A percentile compares a stretch with the other conserved stretches of the same genome.
phyloP scores from a whole-genome alignment of 1,140 invertebrate genomes.

The Achatina immaculata region DNA sequence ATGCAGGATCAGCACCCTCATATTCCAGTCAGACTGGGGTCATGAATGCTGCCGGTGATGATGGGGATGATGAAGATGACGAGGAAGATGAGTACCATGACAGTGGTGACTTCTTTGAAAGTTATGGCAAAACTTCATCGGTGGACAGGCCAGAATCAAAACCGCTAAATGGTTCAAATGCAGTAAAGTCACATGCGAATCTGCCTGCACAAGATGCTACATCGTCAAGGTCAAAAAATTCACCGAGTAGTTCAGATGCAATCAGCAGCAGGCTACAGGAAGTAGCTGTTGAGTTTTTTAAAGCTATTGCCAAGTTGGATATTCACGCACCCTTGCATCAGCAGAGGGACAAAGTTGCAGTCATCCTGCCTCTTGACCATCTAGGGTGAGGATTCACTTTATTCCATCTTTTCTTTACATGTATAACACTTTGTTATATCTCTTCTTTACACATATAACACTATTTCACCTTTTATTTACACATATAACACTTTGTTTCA shows the following conservation, averaged over 20 bases:
- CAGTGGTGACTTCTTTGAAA: slow-evolving; percentile 29
- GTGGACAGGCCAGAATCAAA: neutral
- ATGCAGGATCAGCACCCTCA: neutral
- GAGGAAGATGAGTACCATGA: slow-evolving; percentile 32
- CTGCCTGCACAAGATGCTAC: neutral
- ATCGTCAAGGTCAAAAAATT: neutral
- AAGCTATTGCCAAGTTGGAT: slow-evolving; percentile 14
- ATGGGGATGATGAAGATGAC: slow-evolving; percentile 24
- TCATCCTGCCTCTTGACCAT: slow-evolving; percentile 26
- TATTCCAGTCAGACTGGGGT: too few species aligned
- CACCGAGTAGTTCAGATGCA: neutral
- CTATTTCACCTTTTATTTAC: too few species aligned
- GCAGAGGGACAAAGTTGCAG: slow-evolving; percentile 20
- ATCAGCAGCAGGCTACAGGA: slow-evolving; percentile 13
- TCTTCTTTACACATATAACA: too few species aligned
- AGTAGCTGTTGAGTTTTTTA: slow-evolving; percentile 27
- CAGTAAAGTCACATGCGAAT: neutral
- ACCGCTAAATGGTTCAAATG: neutral
- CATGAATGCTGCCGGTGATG: neutral
- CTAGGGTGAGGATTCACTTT: slow-evolving; percentile 26
- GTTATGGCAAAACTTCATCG: neutral
- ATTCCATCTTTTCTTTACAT: too few species aligned
- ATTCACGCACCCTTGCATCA: slow-evolving; percentile 1
- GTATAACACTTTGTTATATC: too few species aligned
- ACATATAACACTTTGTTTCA: too few species aligned